These are phyloP conservation scores for Rhinopomastus cyanomelas DNA, from an alignment of 2,113 vertebrate species.

Conservation along the genomic window DNA sequence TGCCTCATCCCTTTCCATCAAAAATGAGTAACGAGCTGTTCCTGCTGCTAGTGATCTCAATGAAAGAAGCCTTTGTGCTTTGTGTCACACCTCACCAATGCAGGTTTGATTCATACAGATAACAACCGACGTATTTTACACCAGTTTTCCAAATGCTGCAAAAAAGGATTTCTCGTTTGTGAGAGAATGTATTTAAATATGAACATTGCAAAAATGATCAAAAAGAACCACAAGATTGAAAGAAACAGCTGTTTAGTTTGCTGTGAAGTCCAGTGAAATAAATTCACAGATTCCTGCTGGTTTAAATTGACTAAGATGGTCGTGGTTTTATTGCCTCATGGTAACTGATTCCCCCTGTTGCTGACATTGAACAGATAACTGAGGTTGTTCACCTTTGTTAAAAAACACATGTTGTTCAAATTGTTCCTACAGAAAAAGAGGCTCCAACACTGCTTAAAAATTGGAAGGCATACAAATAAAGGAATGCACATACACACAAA, in stretches of 20 bases:
- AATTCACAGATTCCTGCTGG: background rate
- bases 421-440: background rate
- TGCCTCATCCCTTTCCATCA: background rate
- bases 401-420: background rate
- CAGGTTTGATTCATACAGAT: background rate
- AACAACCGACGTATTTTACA: background rate
- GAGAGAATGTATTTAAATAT: background rate
- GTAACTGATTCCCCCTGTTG: background rate
- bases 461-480: background rate
- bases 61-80: background rate
- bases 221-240: background rate
- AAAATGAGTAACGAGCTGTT: background rate
- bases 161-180: background rate
- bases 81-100: background rate
- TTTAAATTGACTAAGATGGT: background rate
- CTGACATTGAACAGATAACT: background rate
- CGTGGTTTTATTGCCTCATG: background rate
- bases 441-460: background rate
- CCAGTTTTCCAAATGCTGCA: background rate
- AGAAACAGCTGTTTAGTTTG: background rate
- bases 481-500: rapidly evolving
- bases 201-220: background rate
- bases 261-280: background rate
- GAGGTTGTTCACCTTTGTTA: background rate
- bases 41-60: background rate